These are phyloP conservation scores for Dendropsophus ebraccatus DNA, from an alignment of 2,113 vertebrate species.

Conservation along the genomic window DNA sequence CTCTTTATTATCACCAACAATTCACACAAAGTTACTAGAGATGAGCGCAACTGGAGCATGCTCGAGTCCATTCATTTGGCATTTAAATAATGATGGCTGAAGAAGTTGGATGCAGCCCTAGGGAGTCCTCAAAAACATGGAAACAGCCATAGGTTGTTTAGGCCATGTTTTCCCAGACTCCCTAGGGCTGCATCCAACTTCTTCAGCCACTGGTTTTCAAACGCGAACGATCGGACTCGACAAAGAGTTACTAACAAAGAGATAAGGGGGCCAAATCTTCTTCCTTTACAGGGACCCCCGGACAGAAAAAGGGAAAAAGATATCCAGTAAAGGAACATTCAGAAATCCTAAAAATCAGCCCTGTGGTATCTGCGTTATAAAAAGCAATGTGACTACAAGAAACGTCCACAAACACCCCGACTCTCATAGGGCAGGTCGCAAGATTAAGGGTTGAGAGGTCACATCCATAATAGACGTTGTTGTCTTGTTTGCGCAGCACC, in stretches of 20 bases:
- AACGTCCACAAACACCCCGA: constrained; percentile 40
- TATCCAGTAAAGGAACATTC: neutral
- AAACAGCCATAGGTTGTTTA: no score
- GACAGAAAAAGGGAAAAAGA: constrained; percentile 54
- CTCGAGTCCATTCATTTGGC: no score
- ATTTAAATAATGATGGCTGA: no score
- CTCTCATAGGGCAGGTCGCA: neutral
- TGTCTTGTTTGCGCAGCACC: constrained; percentile 41
- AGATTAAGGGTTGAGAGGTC: neutral
- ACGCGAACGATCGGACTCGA: no score
- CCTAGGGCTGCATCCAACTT: no score
- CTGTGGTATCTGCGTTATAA: constrained; percentile 31
- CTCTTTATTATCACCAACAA: no score
- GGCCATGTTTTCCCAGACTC: no score
- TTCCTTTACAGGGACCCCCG: neutral
- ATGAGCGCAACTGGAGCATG: no score
- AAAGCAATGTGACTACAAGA: constrained; percentile 27
- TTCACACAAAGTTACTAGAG: no score
- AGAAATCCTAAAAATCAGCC: constrained; percentile 25
- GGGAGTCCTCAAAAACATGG: no score
- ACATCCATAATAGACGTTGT: constrained; percentile 6
- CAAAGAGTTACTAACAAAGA: neutral
- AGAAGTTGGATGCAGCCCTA: no score
- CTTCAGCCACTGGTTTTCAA: no score
- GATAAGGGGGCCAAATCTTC: constrained; percentile 11